Conservation (phyloP, 2,113 vertebrate species). For the Rafetus swinhoei region DNA sequence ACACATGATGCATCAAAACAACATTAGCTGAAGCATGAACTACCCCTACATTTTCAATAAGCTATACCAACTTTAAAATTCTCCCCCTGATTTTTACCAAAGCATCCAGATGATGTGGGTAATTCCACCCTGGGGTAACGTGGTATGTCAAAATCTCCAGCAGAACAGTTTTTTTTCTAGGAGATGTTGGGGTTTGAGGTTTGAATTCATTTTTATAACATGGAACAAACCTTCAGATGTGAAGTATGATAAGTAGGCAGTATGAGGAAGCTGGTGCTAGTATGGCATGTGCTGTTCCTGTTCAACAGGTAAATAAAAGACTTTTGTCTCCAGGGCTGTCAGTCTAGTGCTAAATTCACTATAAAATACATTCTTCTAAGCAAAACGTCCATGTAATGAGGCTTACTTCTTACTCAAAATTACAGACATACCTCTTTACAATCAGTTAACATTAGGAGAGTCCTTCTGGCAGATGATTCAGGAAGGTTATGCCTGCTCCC, state of each 20-base stretch:
- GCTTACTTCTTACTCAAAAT: slow-evolving; percentile 38
- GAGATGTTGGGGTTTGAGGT: neutral
- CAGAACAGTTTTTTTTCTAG: neutral
- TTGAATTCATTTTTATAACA: neutral
- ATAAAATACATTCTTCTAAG: slow-evolving; percentile 27
- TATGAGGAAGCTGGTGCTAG: neutral
- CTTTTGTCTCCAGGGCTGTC: slow-evolving; percentile 8
- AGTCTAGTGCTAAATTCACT: slow-evolving; percentile 43
- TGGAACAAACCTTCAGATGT: neutral
- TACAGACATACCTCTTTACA: slow-evolving; percentile 59
- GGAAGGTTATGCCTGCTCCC: slow-evolving; percentile 19
- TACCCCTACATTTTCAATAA: neutral
- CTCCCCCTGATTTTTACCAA: neutral
- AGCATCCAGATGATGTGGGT: neutral
- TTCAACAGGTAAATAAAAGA: slow-evolving; percentile 53
- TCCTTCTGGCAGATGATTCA: slow-evolving; percentile 45
- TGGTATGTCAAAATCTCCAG: neutral
- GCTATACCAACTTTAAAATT: neutral
- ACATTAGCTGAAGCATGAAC: neutral
- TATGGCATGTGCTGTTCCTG: neutral
- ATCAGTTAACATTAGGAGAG: slow-evolving; percentile 27
- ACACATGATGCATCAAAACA: neutral
- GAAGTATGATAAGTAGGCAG: neutral
- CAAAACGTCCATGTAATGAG: slow-evolving; percentile 46
- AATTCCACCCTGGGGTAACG: neutral